Evolutionary conservation across 2,797 vertebrate species (phyloP), one percentile per base, ranked within the genome.

Genomic region (Sarcoramphus papa): DNA sequence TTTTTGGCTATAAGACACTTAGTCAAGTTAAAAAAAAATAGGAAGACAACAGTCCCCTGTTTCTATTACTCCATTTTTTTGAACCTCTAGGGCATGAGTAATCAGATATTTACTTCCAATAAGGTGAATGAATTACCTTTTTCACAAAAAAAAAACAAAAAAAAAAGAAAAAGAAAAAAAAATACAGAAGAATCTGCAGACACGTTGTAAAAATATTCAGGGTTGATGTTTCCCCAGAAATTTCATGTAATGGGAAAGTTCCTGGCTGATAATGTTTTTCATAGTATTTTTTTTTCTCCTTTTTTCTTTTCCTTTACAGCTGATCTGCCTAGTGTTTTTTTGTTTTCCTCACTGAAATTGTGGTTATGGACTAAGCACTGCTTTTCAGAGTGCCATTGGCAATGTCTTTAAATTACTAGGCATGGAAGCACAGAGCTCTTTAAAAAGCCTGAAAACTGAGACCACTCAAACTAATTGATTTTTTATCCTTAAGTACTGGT

Each of bases 391-490:
- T 85, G 70, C 31, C 54, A 68, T 12, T 88, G 53, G 43, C 72
- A 94, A 89, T 82, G 22, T 56, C 35, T 79, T 73, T 69, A 91
- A 95, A 96, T 88, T 93, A 80, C 28, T 87, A 81, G 76, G n/a
- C 41, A 40, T 33, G 67, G 43, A 73, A 92, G 35, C 6, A 6
- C 19, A 94, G 45, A 54, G 12, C 77, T 86, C 51, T 80, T 85
- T 89, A 45, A 73, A 95, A 87, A 48, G 68, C 79, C 60, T 96
- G 43, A 95, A 93, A 91, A 89, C 40, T 86, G 43, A 83, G 62
- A 91, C n/a, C 85, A 77, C 69, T 96, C 92, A 63, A 78, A 63
- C 7, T 57, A 88, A 81, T 76, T 80, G 70, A 91, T 94, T 93
- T 94, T 95, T 97, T 74, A 57, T 92, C 67, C 43, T 90, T 35